Conservation (phyloP, 2,113 vertebrate species). For the Meriones unguiculatus region DNA sequence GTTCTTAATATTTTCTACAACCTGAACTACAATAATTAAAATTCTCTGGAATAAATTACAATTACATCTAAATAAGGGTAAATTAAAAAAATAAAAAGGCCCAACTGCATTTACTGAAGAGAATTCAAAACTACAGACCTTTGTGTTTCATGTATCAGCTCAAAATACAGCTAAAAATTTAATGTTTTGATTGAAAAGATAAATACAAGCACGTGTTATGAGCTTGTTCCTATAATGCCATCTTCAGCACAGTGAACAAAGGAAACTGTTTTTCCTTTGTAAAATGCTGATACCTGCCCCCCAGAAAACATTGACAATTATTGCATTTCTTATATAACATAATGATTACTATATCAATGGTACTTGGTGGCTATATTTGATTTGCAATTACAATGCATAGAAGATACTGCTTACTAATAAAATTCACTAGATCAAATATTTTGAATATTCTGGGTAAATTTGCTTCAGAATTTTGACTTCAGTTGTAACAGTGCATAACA, state of each 20-base stretch:
- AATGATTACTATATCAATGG: constrained; percentile 13
- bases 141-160: constrained; percentile 54
- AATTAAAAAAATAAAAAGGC: constrained; percentile 60
- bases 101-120: constrained; percentile 72
- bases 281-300: constrained; percentile 29
- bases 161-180: constrained; percentile 74
- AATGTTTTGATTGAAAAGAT: constrained; percentile 72
- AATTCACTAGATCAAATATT: background rate
- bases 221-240: constrained; percentile 88
- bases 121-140: constrained; percentile 68
- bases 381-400: background rate
- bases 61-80: constrained; percentile 60
- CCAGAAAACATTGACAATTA: constrained; percentile 7
- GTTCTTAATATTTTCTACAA: constrained; percentile 48
- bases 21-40: background rate
- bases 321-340: constrained; percentile 9
- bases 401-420: background rate
- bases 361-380: background rate
- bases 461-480: background rate
- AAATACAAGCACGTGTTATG: constrained; percentile 71
- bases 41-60: constrained; percentile 53
- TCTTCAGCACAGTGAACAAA: constrained; percentile 86
- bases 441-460: constrained; percentile 1
- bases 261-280: constrained; percentile 58
- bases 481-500: background rate